These are phyloP conservation scores for Lamellibrachia luymesi DNA, from an alignment of 1,140 invertebrate genomes.

Conservation along the genomic window DNA sequence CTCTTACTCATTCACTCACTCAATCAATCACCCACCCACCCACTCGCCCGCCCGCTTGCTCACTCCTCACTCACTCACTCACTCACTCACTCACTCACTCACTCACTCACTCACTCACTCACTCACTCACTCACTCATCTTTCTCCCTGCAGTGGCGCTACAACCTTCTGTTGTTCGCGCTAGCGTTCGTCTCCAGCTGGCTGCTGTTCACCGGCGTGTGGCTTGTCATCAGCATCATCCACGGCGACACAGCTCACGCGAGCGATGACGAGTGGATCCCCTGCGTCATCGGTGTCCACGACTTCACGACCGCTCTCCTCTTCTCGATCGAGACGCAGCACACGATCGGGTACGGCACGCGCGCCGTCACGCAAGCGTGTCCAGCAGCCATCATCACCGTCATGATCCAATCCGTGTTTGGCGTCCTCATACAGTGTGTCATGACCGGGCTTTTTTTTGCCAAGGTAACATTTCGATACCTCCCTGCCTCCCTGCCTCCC, in stretches of 20 bases:
- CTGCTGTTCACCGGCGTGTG: constrained; percentile 50
- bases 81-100: constrained; percentile 2
- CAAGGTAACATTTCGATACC: constrained; percentile 13
- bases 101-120: constrained; percentile 18
- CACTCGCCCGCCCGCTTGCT: background rate
- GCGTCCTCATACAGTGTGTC: constrained; percentile 30
- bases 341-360: constrained; percentile 55
- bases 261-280: constrained; percentile 38
- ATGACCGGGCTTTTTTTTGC: constrained; percentile 34
- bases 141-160: constrained; percentile 43
- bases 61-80: constrained; percentile 14
- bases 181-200: constrained; percentile 52
- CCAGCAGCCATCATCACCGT: constrained; percentile 24
- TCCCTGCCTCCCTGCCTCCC: too few species aligned
- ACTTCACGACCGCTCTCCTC: constrained; percentile 40
- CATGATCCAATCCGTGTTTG: constrained; percentile 30
- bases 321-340: constrained; percentile 55
- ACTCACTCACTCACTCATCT: background rate
- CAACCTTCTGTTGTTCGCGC: constrained; percentile 47
- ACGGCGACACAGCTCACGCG: constrained; percentile 55
- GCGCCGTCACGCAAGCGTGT: constrained; percentile 65
- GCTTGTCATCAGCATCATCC: constrained; percentile 44
- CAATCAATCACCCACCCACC: background rate
- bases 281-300: constrained; percentile 38
- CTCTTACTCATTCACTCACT: background rate